These are phyloP conservation scores for Drosophila fungiperda DNA, from an alignment of 2,888 invertebrate species.

Conservation along the genomic window DNA sequence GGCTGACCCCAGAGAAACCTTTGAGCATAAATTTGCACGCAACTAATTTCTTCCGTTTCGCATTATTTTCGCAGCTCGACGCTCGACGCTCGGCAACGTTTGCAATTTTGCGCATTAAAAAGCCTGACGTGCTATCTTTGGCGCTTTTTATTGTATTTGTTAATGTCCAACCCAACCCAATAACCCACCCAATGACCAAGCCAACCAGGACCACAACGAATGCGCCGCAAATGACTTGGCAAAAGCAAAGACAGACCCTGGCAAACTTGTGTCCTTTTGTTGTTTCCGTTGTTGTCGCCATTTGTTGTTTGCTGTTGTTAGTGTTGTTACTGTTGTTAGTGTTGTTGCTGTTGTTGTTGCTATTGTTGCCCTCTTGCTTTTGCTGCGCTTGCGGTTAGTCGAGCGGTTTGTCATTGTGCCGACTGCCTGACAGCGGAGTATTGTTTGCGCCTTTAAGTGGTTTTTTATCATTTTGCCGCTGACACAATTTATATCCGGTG, in stretches of 20 bases:
- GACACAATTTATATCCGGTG: conserved; percentile 85
- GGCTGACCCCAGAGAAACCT: conserved; percentile 35
- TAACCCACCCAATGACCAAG: not conserved
- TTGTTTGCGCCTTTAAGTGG: conserved; percentile 83
- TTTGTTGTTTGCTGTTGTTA: conserved; percentile 46
- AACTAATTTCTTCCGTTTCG: conserved; percentile 81
- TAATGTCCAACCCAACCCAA: conserved; percentile 66
- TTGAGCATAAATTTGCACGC: conserved; percentile 79
- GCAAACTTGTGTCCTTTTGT: conserved; percentile 79
- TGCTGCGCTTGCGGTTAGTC: conserved; percentile 77
- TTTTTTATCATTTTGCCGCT: conserved; percentile 84
- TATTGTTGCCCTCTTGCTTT: conserved; percentile 46
- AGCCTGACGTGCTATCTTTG: conserved; percentile 81
- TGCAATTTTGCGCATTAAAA: conserved; percentile 81
- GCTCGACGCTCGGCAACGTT: conserved; percentile 71
- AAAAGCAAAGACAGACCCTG: conserved; percentile 61
- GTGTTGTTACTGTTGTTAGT: conserved; percentile 31
- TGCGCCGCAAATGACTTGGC: conserved; percentile 77
- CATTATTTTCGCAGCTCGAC: conserved; percentile 75
- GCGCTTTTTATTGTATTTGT: conserved; percentile 80
- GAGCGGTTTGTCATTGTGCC: conserved; percentile 81
- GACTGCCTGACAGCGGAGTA: conserved; percentile 71
- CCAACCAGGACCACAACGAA: conserved; percentile 40
- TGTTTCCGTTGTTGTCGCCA: conserved; percentile 68
- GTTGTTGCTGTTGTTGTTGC: conserved; percentile 34